These are phyloP conservation scores for Dunckerocampus dactyliophorus DNA, from an alignment of 2,113 vertebrate genomes.

Conservation along the genomic window DNA sequence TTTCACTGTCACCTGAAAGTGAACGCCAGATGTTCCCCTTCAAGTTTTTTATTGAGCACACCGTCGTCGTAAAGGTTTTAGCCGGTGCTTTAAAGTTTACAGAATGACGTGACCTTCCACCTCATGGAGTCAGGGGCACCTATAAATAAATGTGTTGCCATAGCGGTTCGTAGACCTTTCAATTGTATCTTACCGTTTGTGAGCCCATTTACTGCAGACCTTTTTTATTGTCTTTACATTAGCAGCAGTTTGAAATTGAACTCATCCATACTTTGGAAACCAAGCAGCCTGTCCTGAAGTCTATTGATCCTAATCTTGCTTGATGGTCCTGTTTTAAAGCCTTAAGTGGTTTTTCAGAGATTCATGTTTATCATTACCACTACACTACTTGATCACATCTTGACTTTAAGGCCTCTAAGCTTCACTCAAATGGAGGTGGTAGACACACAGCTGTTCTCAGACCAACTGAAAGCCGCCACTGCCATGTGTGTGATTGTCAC, in stretches of 20 bases:
- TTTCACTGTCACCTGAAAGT: constrained; percentile 10
- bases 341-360: constrained; percentile 16
- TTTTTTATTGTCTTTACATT: neutral
- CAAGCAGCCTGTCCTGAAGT: constrained; percentile 12
- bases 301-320: constrained; percentile 22
- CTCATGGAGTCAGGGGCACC: neutral
- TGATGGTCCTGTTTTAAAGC: constrained; percentile 3
- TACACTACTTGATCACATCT: constrained; percentile 36
- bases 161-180: constrained; percentile 1
- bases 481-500: constrained; percentile 32
- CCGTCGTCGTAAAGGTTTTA: constrained; percentile 20
- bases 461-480: constrained; percentile 17
- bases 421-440: constrained; percentile 30
- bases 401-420: constrained; percentile 16
- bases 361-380: constrained; percentile 45
- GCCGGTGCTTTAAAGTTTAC: neutral
- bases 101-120: neutral
- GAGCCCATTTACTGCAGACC: neutral
- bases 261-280: constrained; percentile 8
- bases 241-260: constrained; percentile 11
- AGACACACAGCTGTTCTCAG: constrained; percentile 24
- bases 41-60: constrained; percentile 20
- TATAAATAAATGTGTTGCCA: constrained; percentile 23
- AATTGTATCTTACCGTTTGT: constrained; percentile 4
- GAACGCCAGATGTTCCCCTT: constrained; percentile 13